phyloP scores from a whole-genome alignment of 2,888 invertebrate species.

The Scaptomyza cyrtandrae region DNA sequence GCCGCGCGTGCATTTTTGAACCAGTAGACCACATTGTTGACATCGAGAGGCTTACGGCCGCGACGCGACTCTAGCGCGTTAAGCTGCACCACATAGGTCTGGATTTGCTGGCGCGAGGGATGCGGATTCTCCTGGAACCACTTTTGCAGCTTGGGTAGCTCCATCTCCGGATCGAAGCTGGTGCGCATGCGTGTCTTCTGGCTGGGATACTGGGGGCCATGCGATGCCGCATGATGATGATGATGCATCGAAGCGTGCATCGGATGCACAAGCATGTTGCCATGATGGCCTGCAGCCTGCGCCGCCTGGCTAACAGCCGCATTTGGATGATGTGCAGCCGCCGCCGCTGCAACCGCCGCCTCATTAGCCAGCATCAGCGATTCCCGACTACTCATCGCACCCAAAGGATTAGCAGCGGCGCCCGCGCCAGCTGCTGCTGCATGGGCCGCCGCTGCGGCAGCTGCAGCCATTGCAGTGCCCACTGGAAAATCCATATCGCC shows the following conservation, averaged over 20 bases:
- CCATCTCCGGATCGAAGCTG: constrained; percentile 98
- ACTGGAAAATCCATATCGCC: constrained; percentile 83
- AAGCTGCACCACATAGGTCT: constrained; percentile 96
- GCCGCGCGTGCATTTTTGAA: constrained; percentile 99
- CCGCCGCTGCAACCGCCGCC: constrained; percentile 74
- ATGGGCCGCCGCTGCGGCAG: constrained; percentile 85
- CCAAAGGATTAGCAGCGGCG: constrained; percentile 62
- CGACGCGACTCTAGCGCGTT: constrained; percentile 96
- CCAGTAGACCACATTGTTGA: constrained; percentile 98
- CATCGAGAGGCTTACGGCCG: constrained; percentile 96
- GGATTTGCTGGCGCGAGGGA: constrained; percentile 97
- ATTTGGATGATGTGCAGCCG: constrained; percentile 67
- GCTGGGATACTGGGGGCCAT: constrained; percentile 87
- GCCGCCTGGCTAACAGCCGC: constrained; percentile 57
- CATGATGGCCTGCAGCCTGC: constrained; percentile 70
- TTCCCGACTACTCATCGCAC: constrained; percentile 74
- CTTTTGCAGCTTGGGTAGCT: constrained; percentile 96
- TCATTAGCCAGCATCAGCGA: constrained; percentile 78
- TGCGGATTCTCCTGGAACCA: constrained; percentile 99
- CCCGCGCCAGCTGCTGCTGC: constrained; percentile 73
- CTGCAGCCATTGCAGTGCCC: constrained; percentile 84
- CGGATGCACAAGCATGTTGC: constrained; percentile 87
- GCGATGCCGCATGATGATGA: constrained; percentile 81
- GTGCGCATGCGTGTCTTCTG: constrained; percentile 98
- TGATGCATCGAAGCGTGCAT: constrained; percentile 90